phyloP scores from a whole-genome alignment of 2,888 invertebrate species.

The Carcina quercana region DNA sequence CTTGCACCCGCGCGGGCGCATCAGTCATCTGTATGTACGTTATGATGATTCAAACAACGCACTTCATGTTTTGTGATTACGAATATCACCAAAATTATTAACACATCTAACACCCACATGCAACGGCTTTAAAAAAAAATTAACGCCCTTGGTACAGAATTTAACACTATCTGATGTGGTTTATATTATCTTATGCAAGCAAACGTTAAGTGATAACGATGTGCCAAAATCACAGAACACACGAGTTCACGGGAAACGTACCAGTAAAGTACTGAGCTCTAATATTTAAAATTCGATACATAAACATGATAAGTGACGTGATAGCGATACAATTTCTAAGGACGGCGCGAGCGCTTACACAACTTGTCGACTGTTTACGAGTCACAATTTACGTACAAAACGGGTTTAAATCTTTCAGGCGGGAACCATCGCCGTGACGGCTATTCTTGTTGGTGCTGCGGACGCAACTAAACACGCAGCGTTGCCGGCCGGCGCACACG shows the following conservation, averaged over 20 bases:
- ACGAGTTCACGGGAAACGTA: slow-evolving; percentile 34
- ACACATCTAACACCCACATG: slow-evolving; percentile 13
- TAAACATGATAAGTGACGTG: slow-evolving; percentile 38
- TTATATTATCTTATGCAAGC: slow-evolving; percentile 42
- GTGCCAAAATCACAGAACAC: slow-evolving; percentile 28
- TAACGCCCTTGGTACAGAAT: slow-evolving; percentile 22
- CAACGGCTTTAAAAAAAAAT: slow-evolving; percentile 15
- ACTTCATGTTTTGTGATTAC: slow-evolving; percentile 11
- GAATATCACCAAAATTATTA: slow-evolving; percentile 7
- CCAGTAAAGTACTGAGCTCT: slow-evolving; percentile 36
- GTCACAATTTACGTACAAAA: slow-evolving; percentile 30
- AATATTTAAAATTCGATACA: slow-evolving; percentile 34
- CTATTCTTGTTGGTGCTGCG: slow-evolving; percentile 63
- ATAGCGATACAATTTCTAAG: slow-evolving; percentile 31
- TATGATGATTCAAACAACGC: slow-evolving; percentile 19
- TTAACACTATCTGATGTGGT: slow-evolving; percentile 31
- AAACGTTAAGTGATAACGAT: slow-evolving; percentile 32
- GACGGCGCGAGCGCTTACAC: slow-evolving; percentile 37
- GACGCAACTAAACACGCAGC: slow-evolving; percentile 60
- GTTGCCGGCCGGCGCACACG: slow-evolving; percentile 55
- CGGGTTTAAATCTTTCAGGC: slow-evolving; percentile 32
- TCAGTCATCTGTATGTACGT: slow-evolving; percentile 50
- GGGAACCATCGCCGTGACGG: slow-evolving; percentile 48
- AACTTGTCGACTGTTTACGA: slow-evolving; percentile 40
- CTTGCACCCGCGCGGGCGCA: slow-evolving; percentile 64